Percentiles rank a stretch among this genome's conserved stretches.
phyloP scores from a whole-genome alignment of 2,888 invertebrate species.

The Podotricha telesiphe region DNA sequence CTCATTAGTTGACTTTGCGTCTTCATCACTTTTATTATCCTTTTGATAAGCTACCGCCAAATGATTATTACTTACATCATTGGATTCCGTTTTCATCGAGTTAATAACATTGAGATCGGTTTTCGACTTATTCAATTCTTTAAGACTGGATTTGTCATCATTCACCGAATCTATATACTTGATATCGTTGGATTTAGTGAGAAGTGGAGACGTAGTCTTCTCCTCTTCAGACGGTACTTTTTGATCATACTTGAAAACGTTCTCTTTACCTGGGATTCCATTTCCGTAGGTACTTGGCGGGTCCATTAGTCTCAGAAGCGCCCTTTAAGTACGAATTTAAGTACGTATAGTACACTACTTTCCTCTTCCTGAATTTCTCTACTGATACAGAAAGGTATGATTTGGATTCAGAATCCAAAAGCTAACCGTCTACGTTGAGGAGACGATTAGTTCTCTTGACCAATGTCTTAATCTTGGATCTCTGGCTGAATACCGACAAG shows the following conservation, averaged over 20 bases:
- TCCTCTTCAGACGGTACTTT: conserved; percentile 79
- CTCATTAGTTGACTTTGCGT: conserved; percentile 73
- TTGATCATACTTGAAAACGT: conserved; percentile 66
- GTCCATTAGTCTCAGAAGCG: conserved; percentile 72
- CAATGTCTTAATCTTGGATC: conserved; percentile 85
- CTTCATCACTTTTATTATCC: conserved; percentile 65
- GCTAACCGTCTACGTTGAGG: conserved; percentile 66
- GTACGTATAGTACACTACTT: conserved; percentile 51
- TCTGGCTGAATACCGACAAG: conserved; percentile 81
- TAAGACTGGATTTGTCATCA: conserved; percentile 59
- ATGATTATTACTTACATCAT: conserved; percentile 54
- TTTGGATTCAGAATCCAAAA: conserved; percentile 65
- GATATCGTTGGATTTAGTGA: conserved; percentile 63
- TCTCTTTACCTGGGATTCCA: conserved; percentile 78
- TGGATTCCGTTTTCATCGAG: conserved; percentile 67
- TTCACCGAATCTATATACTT: conserved; percentile 69
- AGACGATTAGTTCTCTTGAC: conserved; percentile 73
- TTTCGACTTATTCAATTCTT: conserved; percentile 56
- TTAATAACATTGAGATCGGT: conserved; percentile 71
- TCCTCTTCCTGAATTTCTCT: conserved; percentile 54
- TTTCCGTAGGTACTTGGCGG: conserved; percentile 70
- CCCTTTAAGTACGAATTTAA: conserved; percentile 60
- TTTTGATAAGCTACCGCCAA: conserved; percentile 65
- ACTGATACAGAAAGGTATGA: conserved; percentile 57
- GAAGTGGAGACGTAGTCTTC: conserved; percentile 76